A percentile compares a stretch with the other conserved stretches of the same genome.
phyloP scores from a whole-genome alignment of 1,140 invertebrate genomes.

The Dufourea novaeangliae region DNA sequence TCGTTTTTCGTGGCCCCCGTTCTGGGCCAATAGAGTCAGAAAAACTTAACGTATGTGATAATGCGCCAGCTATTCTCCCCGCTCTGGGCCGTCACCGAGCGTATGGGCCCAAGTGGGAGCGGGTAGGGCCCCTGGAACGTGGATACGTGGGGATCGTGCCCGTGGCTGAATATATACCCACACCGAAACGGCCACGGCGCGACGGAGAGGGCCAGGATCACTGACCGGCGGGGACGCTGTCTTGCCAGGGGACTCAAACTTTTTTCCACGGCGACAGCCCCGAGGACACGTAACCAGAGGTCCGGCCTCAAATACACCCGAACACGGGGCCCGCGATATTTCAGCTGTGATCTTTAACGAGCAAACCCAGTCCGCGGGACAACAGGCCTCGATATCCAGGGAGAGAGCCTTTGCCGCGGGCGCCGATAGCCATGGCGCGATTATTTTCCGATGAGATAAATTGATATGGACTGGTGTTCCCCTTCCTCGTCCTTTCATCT shows the following conservation, averaged over 20 bases:
- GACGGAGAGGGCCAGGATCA: constrained; percentile 45
- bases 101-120: constrained; percentile 17
- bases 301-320: constrained; percentile 32
- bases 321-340: constrained; percentile 38
- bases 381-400: neutral
- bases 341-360: constrained; percentile 49
- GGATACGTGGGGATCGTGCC: neutral
- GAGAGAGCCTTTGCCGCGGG: neutral
- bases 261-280: constrained; percentile 58
- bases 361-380: neutral
- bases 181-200: constrained; percentile 25
- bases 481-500: neutral
- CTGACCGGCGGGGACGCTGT: constrained; percentile 58
- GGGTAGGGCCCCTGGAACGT: constrained; percentile 14
- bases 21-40: constrained; percentile 67
- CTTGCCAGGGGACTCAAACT: constrained; percentile 60
- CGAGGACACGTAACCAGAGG: constrained; percentile 60
- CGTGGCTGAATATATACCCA: constrained; percentile 21
- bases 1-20: constrained; percentile 62
- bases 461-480: constrained; percentile 3
- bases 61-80: constrained; percentile 65
- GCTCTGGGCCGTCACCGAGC: neutral
- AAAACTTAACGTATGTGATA: constrained; percentile 71
- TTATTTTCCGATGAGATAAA: constrained; percentile 37
- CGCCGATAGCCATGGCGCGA: neutral